Evolutionary conservation across 1,140 invertebrate species (phyloP), one percentile per base, ranked within the genome.

Genomic region (Steinernema khuongi): DNA sequence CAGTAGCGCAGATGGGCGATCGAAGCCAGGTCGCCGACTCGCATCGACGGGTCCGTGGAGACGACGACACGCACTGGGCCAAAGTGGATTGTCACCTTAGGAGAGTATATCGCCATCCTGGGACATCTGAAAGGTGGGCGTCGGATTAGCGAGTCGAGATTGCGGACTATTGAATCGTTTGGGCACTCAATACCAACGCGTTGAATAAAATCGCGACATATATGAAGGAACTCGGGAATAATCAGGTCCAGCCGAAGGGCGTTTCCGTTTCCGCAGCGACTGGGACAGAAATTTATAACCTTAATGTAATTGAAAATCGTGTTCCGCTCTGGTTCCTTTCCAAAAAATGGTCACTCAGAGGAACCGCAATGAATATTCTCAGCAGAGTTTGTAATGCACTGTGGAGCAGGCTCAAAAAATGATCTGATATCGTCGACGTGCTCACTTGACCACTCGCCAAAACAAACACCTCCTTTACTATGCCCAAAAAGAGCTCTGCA

Each of bases 1-100:
- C 50, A 60, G 50, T 14, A 60, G 50, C 50, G 50, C 22, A 60
- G 11, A 2, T 60, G 50, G 7, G 50, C 50, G 19, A 60, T 60
- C 50, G 50, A 17, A 60, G 50, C 50, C 50, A 60, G 26, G 19
- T 60, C 50, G 50, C 50, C 50, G 11, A 60, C 50, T n/a, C 50
- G 50, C 50, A 60, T 60, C 50, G 50, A 7, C 22, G 50, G 50
- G 26, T 11, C 4, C 11, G 11, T 60, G 50, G 50, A 60, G 50
- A 60, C 50, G 11, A 60, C 22, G 14, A 60, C 50, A 22, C 50
- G 50, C 11, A 60, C 50, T 4, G 7, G 50, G 4, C 50, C 50
- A 26, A 60, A 60, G 22, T 60, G 50, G 7, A 60, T 22, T 2
- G 50, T 60, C 2, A 60, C 22, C 19, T 60, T 60, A 22, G 7